phyloP scores from a whole-genome alignment of 2,888 invertebrate species.

The Acronicta alni region DNA sequence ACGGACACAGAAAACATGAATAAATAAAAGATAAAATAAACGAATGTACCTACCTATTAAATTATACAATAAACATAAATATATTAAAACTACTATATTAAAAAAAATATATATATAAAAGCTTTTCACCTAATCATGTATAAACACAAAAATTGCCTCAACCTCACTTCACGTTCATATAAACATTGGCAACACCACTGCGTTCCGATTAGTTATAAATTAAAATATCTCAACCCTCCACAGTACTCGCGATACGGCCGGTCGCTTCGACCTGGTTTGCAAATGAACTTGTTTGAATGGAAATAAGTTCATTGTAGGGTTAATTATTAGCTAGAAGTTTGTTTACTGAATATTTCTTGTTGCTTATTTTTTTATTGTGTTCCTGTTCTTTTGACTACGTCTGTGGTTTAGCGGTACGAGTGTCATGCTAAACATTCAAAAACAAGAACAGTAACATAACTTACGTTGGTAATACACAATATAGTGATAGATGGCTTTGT shows the following conservation, averaged over 20 bases:
- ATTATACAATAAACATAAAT: too few relatives aligned
- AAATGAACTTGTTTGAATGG: conserved; percentile 46
- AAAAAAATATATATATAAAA: too few relatives aligned
- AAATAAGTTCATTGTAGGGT: conserved; percentile 28
- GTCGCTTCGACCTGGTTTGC: conserved; percentile 60
- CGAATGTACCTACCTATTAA: too few relatives aligned
- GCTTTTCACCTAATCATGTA: conserved; percentile 5
- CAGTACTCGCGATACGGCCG: conserved; percentile 57
- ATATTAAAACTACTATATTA: background rate
- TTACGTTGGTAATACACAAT: too few relatives aligned
- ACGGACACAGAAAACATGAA: too few relatives aligned
- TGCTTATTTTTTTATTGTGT: background rate
- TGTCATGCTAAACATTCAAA: too few relatives aligned
- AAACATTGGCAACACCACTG: conserved; percentile 56
- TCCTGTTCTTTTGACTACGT: background rate
- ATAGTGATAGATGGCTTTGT: too few relatives aligned
- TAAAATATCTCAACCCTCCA: conserved; percentile 66
- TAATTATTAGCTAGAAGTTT: conserved; percentile 25
- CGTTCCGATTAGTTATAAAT: conserved; percentile 61
- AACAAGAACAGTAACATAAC: too few relatives aligned
- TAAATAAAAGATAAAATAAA: too few relatives aligned
- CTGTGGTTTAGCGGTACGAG: too few relatives aligned
- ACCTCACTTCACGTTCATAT: conserved; percentile 41
- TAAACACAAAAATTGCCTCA: conserved; percentile 28
- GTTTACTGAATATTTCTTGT: conserved; percentile 7